Evolutionary conservation across 92 coral and sea anemone species (phyloP), one percentile per base, ranked within the genome.

Genomic region (Desmophyllum pertusum): DNA sequence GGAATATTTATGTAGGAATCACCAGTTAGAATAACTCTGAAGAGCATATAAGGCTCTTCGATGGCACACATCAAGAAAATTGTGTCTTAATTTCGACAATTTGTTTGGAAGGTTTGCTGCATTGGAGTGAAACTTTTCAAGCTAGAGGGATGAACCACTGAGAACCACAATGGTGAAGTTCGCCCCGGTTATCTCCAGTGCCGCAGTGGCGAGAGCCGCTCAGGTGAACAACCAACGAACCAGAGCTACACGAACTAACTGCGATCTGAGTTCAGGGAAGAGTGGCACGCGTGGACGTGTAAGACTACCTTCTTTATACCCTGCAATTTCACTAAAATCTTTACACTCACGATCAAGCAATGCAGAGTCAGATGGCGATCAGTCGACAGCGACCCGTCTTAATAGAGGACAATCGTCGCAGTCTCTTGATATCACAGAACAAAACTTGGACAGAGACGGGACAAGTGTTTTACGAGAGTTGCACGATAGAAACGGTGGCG

Each of bases 241-340:
- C 33, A 79, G 86, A 35, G 87, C 71, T 29, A 38, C 63, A 42
- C 43, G 78, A 57, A 85, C 62, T 45, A n/a, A 46, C n/a, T n/a
- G n/a, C 33, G 83, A 90, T 25, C 21, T 93, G 27, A 88, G 84
- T 40, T 86, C 77, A 6, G 48, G 67, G 55, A 83, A 80, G 39
- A 84, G 87, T 77, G 86, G 80, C 8, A 92, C 93, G 5, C 10
- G 33, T 10, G 84, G 83, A 68, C 93, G 88, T 13, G 90, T 81
- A 8, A 78, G 64, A 13, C 57, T 94, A 39, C 95, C 98, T 29
- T 94, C 98, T 23, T 81, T 94, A 1, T 92, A 94, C 75, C 98
- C 98, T 43, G 83, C 95, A 0, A 84, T 94, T 46, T 92, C 98
- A 9, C 90, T 92, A 23, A 81, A 77, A 48, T 88, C 95, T 35